phyloP scores from a whole-genome alignment of 2,797 vertebrate genomes.

The Hemibagrus guttatus region DNA sequence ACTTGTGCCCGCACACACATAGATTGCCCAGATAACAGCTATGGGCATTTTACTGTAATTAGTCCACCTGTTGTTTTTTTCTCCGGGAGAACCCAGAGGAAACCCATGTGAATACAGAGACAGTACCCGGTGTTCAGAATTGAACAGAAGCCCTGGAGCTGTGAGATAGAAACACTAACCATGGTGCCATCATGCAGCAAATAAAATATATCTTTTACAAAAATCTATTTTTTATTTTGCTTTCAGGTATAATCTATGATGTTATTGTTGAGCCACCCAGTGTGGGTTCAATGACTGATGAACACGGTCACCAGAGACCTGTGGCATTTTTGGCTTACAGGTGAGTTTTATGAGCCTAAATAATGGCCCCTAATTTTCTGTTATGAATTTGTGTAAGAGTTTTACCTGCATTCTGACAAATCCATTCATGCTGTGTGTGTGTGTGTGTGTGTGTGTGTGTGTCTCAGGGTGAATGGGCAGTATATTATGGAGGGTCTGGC shows the following conservation, averaged over 20 bases:
- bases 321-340: conserved; percentile 98
- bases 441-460: neutral
- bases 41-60: neutral
- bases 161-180: neutral
- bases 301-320: conserved; percentile 95
- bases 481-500: conserved; percentile 99
- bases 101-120: neutral
- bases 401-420: neutral
- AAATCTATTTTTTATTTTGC: too few species aligned
- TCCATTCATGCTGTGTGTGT: neutral
- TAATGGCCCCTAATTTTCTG: neutral
- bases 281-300: conserved; percentile 98
- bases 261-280: conserved; percentile 98
- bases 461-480: conserved; percentile 91
- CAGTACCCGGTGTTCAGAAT: neutral
- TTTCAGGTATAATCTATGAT: conserved; percentile 93
- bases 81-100: neutral
- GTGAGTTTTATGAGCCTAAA: conserved; percentile 62
- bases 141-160: neutral
- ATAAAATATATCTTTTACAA: neutral
- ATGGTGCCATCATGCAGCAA: neutral
- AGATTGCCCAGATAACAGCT: too few species aligned
- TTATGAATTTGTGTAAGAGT: neutral
- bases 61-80: neutral
- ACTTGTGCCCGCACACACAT: too few species aligned